phyloP scores from a whole-genome alignment of 2,113 vertebrate genomes.

The Pseudolaguvia tuberculata region DNA sequence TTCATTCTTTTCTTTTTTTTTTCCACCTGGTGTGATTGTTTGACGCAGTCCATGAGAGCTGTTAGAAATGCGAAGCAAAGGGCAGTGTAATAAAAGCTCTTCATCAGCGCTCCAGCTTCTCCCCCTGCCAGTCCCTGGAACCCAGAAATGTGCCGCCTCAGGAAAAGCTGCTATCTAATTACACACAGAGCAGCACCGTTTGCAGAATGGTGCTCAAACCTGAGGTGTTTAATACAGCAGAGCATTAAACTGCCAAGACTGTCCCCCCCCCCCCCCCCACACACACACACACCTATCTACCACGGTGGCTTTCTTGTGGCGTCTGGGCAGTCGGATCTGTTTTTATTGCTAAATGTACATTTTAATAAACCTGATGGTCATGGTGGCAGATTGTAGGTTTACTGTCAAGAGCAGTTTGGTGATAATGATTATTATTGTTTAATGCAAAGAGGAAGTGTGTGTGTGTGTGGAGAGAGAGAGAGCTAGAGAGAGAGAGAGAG shows the following conservation, averaged over 20 bases:
- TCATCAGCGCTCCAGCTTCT: conserved; percentile 26
- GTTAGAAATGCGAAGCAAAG: conserved; percentile 13
- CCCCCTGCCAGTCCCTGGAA: conserved; percentile 42
- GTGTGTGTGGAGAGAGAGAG: background rate
- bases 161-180: conserved; percentile 57
- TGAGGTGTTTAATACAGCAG: conserved; percentile 53
- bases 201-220: conserved; percentile 48
- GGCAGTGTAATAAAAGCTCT: conserved; percentile 25
- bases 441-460: conserved; percentile 20
- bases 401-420: conserved; percentile 14
- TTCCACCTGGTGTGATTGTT: background rate
- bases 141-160: conserved; percentile 61
- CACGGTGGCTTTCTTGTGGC: background rate
- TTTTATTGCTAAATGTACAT: background rate
- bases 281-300: too few species aligned
- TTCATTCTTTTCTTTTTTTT: background rate
- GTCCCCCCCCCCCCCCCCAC: background rate
- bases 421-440: conserved; percentile 23
- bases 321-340: background rate
- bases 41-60: background rate
- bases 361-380: conserved; percentile 4
- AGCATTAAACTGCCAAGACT: background rate
- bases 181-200: conserved; percentile 47
- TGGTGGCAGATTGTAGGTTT: background rate
- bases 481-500: too few species aligned